phyloP scores from a whole-genome alignment of 2,888 invertebrate genomes.

The Arrhopalites spinosus region DNA sequence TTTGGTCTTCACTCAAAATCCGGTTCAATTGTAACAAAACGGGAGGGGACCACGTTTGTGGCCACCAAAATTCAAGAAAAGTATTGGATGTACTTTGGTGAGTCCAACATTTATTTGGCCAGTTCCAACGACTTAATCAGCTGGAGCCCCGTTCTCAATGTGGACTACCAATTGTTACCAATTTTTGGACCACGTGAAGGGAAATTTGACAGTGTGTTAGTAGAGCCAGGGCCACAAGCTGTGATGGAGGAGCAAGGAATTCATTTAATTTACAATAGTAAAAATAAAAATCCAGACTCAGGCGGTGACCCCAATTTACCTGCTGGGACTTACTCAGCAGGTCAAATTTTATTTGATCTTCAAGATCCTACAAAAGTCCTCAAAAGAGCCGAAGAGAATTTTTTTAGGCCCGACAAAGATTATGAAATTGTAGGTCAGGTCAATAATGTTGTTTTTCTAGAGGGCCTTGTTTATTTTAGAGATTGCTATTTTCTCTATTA shows the following conservation, averaged over 20 bases:
- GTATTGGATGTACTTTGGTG: conserved; percentile 54
- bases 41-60: conserved; percentile 30
- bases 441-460: conserved; percentile 51
- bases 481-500: conserved; percentile 47
- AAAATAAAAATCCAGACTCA: conserved; percentile 33
- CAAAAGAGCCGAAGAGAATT: conserved; percentile 40
- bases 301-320: conserved; percentile 49
- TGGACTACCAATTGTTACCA: conserved; percentile 10
- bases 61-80: conserved; percentile 40
- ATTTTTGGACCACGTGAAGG: conserved; percentile 47
- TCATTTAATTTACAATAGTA: conserved; percentile 47
- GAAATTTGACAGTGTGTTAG: conserved; percentile 50
- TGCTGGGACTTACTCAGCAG: conserved; percentile 51
- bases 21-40: conserved; percentile 46
- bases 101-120: conserved; percentile 45
- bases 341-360: conserved; percentile 42
- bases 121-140: conserved; percentile 44
- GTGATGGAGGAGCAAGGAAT: conserved; percentile 43
- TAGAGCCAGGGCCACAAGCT: conserved; percentile 53
- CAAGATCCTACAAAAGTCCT: conserved; percentile 36
- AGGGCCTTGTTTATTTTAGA: conserved; percentile 49
- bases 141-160: conserved; percentile 45
- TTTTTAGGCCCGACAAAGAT: conserved; percentile 50
- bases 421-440: conserved; percentile 52
- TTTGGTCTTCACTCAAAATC: conserved; percentile 50